Base-by-base conservation (phyloP, 1,140 invertebrate genomes). In the Helicoverpa armigera region DNA sequence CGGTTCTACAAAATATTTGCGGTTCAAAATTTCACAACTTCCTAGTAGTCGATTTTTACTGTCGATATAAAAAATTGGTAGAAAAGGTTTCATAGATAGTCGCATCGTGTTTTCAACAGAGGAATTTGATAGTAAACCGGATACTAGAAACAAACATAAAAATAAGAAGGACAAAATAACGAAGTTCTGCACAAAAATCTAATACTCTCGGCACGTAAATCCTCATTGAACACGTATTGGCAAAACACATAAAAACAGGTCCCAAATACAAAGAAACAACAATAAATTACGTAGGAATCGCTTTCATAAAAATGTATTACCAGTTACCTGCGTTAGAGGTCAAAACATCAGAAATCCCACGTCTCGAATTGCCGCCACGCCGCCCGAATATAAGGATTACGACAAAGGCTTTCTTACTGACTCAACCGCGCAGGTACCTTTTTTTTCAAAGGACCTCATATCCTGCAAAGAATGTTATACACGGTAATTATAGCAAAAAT, bases 371-470 rank as follows among this genome's bases (percentile, higher is more conserved):
- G 54, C 1, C 35, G 48, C 48, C 50, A 29, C 74, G 48, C 60
- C 35, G 18, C 18, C 65, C 63, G 65, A 65, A 69, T 69, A 31
- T 70, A 73, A 58, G 79, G 83, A 84, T 86, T 86, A 83, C 56
- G 54, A 83, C 83, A 86, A 87, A 84, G 72, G 82, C 50, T 83
- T 83, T 82, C 67, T 79, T 14, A 67, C 67, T 85, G 85, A 87
- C 54, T 87, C 86, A 83, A 58, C 74, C 23, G 35, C 56, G 61
- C 86, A 88, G 86, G 86, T 86, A 87, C 75, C 83, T 29, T 70
- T 83, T 85, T 88, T 76, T 83, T 79, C 61, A 82, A 83, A 76
- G 18, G 50, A 73, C 56, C 72, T 48, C 72, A 79, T 74, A 48
- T 83, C 72, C 79, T 35, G 74, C 58, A 79, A 31, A 56, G 29